These are phyloP conservation scores for Drosophila pandora DNA, from an alignment of 1,140 invertebrate genomes.

Conservation along the genomic window DNA sequence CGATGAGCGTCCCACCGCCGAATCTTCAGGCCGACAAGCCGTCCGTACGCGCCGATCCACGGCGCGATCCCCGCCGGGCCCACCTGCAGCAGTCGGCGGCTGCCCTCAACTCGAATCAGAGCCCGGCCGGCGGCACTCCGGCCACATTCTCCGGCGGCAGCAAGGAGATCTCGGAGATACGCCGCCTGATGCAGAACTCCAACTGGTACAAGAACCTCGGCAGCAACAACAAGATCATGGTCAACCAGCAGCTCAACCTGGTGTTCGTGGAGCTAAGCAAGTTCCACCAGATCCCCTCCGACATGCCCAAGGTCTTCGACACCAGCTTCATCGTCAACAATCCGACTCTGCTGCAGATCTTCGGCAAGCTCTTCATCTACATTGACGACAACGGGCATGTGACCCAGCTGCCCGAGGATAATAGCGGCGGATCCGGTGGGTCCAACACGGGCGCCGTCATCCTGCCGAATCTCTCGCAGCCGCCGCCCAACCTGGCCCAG, in stretches of 20 bases:
- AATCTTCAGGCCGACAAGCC: slow-evolving; percentile 5
- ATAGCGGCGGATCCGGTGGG: slow-evolving; percentile 5
- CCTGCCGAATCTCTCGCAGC: slow-evolving; percentile 63
- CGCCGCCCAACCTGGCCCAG: slow-evolving; percentile 63
- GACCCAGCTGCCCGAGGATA: slow-evolving; percentile 84
- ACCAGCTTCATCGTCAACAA: slow-evolving; percentile 85
- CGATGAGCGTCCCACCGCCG: slow-evolving; percentile 15
- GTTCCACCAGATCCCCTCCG: slow-evolving; percentile 85
- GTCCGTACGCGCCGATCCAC: slow-evolving; percentile 47
- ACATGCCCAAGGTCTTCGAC: slow-evolving; percentile 85
- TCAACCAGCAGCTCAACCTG: slow-evolving; percentile 87
- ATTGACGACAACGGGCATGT: slow-evolving; percentile 85
- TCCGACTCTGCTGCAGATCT: slow-evolving; percentile 85
- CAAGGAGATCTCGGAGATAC: slow-evolving; percentile 84
- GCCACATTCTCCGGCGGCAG: slow-evolving; percentile 36
- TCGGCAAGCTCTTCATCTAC: slow-evolving; percentile 85
- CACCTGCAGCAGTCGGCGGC: slow-evolving; percentile 42
- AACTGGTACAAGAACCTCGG: slow-evolving; percentile 88
- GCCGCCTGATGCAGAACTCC: slow-evolving; percentile 86
- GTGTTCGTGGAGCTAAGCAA: slow-evolving; percentile 86
- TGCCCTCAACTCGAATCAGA: slow-evolving; percentile 1
- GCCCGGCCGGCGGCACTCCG: neutral
- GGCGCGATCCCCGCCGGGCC: slow-evolving; percentile 61
- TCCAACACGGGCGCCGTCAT: slow-evolving; percentile 9
- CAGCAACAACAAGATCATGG: slow-evolving; percentile 88